phyloP scores from a whole-genome alignment of 2,113 vertebrate species.

The Ginglymostoma cirratum region DNA sequence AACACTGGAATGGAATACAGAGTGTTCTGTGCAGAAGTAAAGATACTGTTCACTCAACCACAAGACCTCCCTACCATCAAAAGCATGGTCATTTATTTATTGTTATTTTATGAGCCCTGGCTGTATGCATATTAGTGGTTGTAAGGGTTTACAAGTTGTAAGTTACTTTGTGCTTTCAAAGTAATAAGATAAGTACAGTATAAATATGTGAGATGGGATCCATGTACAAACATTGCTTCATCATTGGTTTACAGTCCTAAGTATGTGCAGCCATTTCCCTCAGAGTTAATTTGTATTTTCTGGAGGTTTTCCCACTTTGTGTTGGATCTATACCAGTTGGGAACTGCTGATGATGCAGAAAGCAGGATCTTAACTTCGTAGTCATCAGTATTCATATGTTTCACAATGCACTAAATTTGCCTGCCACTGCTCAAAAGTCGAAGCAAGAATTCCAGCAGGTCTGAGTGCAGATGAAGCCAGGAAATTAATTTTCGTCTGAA shows the following conservation, averaged over 20 bases:
- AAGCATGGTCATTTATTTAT: not conserved
- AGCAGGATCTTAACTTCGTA: not conserved
- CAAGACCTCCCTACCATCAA: too few relatives aligned
- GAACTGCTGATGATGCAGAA: not conserved
- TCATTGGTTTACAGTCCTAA: not conserved
- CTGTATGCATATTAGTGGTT: not conserved
- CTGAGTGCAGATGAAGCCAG: slow-evolving; percentile 24
- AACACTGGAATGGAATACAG: too few relatives aligned
- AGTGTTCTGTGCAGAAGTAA: too few relatives aligned
- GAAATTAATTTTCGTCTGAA: slow-evolving; percentile 1
- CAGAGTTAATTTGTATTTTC: not conserved
- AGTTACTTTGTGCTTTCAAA: not conserved
- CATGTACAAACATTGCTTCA: not conserved
- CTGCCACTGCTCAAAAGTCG: not conserved
- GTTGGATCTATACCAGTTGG: not conserved
- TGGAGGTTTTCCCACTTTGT: not conserved
- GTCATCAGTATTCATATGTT: not conserved
- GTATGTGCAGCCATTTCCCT: not conserved
- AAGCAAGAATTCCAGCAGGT: not conserved
- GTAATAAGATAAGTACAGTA: not conserved
- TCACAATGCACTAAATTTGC: not conserved
- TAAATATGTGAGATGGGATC: too few relatives aligned
- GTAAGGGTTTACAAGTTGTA: not conserved
- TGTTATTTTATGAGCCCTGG: not conserved
- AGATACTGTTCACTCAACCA: too few relatives aligned